Evolutionary conservation across 2,797 vertebrate species (phyloP).

Genomic region (Anolis apletophallus): DNA sequence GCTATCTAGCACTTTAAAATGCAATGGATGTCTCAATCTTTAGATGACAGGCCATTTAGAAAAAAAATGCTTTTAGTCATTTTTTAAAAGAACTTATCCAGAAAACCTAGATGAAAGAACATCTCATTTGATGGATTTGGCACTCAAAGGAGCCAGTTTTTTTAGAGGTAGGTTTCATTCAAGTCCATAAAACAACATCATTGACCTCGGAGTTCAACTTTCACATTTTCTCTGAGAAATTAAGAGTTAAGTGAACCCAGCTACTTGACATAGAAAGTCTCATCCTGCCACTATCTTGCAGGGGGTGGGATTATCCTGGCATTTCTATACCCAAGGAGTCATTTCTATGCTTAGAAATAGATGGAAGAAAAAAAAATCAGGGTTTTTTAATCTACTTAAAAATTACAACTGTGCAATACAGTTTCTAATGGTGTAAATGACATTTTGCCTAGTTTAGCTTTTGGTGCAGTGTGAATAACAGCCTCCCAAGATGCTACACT

Average conservation of each 20-base stretch:
- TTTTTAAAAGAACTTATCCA: conserved; percentile 48
- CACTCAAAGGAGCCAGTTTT: conserved; percentile 30
- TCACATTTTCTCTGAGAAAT: not conserved
- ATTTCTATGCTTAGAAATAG: not conserved
- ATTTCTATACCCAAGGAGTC: not conserved
- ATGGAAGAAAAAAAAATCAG: too few species aligned
- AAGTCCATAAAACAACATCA: not conserved
- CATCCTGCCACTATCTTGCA: not conserved
- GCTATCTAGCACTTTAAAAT: conserved; percentile 57
- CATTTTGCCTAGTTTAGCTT: not conserved
- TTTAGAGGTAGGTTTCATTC: conserved; percentile 8
- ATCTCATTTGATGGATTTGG: conserved; percentile 50
- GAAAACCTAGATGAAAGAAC: conserved; percentile 52
- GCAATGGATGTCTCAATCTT: conserved; percentile 57
- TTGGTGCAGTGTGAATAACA: not conserved
- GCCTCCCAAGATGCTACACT: not conserved
- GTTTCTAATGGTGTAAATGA: too few species aligned
- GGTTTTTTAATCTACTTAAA: not conserved
- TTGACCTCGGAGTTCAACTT: not conserved
- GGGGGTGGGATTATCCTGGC: fast-evolving
- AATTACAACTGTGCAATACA: not conserved
- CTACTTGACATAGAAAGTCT: not conserved
- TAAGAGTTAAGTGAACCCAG: not conserved
- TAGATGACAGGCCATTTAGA: conserved; percentile 57
- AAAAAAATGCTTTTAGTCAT: conserved; percentile 47